These are phyloP conservation scores for Notarius quadriscutis DNA, from an alignment of 2,113 vertebrate genomes.

Conservation along the genomic window DNA sequence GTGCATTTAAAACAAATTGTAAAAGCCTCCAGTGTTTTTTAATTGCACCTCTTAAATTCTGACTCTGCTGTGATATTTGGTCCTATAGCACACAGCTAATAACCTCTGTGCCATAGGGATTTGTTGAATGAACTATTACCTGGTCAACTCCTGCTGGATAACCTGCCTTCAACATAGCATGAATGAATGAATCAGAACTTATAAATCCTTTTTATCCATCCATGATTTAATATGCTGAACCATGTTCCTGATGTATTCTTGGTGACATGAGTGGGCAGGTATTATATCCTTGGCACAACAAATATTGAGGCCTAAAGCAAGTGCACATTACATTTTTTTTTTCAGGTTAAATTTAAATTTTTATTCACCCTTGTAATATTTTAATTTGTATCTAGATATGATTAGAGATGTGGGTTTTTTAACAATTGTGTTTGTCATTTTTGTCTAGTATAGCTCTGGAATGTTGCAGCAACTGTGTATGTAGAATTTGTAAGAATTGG, in stretches of 20 bases:
- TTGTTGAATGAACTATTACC: constrained; percentile 5
- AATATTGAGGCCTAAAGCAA: background rate
- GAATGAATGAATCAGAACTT: background rate
- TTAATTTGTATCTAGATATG: background rate
- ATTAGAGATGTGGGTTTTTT: background rate
- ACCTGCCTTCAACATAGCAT: constrained; percentile 25
- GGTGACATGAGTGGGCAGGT: background rate
- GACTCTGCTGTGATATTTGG: background rate
- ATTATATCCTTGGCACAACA: background rate
- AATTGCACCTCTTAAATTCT: constrained; percentile 6
- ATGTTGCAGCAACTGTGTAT: background rate
- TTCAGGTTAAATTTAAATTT: background rate
- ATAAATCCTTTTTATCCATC: background rate
- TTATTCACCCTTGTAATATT: background rate
- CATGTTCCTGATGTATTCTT: background rate
- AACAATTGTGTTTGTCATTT: background rate
- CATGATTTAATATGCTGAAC: background rate
- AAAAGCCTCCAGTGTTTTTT: constrained; percentile 15
- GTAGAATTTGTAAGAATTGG: constrained; percentile 11
- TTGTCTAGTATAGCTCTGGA: constrained; percentile 2
- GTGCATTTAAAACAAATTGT: background rate
- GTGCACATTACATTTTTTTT: background rate
- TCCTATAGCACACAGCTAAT: background rate
- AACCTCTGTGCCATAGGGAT: constrained; percentile 10
- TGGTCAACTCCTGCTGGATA: constrained; percentile 11